Evolutionary conservation across 2,888 invertebrate species (phyloP).

Genomic region (Lacanobia wlatinum): DNA sequence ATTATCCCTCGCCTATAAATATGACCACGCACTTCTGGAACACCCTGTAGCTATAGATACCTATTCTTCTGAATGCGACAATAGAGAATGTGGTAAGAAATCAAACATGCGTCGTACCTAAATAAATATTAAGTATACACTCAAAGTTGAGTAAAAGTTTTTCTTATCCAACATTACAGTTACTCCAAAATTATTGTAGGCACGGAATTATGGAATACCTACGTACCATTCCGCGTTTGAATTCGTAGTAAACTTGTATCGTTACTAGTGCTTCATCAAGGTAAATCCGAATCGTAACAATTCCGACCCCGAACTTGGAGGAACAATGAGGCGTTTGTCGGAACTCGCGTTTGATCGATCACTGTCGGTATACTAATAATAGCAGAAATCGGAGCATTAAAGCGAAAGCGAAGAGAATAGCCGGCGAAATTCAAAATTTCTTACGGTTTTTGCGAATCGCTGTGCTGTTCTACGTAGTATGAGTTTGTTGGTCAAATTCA

Average conservation of each 20-base stretch:
- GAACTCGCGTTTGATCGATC: slow-evolving; percentile 75
- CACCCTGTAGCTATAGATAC: too few relatives aligned
- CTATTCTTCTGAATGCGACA: background rate
- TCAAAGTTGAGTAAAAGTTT: slow-evolving; percentile 3
- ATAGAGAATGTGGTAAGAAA: background rate
- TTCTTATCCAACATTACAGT: slow-evolving; percentile 15
- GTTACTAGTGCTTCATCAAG: slow-evolving; percentile 79
- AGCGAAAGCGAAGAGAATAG: background rate
- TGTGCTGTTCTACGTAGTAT: background rate
- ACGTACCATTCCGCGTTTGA: slow-evolving; percentile 27
- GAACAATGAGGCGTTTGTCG: slow-evolving; percentile 75
- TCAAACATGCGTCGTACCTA: background rate
- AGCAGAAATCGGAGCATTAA: slow-evolving; percentile 69
- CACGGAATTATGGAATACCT: slow-evolving; percentile 10
- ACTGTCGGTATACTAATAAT: slow-evolving; percentile 69
- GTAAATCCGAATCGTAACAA: slow-evolving; percentile 69
- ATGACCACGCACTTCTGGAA: too few relatives aligned
- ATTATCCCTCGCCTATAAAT: too few relatives aligned
- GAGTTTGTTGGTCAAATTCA: background rate
- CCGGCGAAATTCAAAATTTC: background rate
- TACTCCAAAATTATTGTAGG: slow-evolving; percentile 24
- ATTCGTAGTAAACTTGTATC: slow-evolving; percentile 67
- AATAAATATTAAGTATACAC: slow-evolving; percentile 4
- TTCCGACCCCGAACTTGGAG: slow-evolving; percentile 69
- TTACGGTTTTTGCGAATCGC: background rate